Percentiles rank a stretch among this genome's conserved stretches.
Evolutionary conservation across 2,888 invertebrate species (phyloP).

Genomic region (Acleris sparsana): DNA sequence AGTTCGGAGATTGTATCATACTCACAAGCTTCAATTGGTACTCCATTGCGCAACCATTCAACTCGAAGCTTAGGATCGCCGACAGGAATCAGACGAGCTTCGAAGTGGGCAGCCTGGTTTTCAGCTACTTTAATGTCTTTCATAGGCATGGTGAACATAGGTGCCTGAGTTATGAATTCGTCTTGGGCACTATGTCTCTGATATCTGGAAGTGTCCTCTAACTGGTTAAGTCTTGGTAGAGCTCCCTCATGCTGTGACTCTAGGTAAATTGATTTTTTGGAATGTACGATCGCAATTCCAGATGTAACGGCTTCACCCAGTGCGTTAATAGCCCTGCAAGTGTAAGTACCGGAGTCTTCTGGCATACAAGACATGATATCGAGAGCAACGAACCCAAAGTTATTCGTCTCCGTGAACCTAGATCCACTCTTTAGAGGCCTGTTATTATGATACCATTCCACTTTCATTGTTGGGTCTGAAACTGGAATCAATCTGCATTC

Average conservation of each 20-base stretch:
- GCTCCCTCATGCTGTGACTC: slow-evolving; percentile 96
- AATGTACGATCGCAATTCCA: slow-evolving; percentile 92
- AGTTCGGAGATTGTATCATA: slow-evolving; percentile 39
- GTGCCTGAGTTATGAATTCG: slow-evolving; percentile 92
- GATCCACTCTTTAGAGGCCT: slow-evolving; percentile 95
- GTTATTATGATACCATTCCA: slow-evolving; percentile 98
- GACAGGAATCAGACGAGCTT: slow-evolving; percentile 96
- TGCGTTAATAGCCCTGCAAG: slow-evolving; percentile 95
- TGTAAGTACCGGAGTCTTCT: slow-evolving; percentile 98
- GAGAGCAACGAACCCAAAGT: slow-evolving; percentile 98
- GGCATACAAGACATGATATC: slow-evolving; percentile 98
- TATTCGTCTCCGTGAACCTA: slow-evolving; percentile 97
- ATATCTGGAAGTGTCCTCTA: slow-evolving; percentile 91
- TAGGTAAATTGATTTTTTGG: slow-evolving; percentile 92
- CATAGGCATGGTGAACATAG: slow-evolving; percentile 95
- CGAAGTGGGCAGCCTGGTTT: slow-evolving; percentile 96
- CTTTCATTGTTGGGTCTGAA: slow-evolving; percentile 95
- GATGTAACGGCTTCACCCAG: slow-evolving; percentile 97
- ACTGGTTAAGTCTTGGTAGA: slow-evolving; percentile 89
- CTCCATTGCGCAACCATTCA: slow-evolving; percentile 96
- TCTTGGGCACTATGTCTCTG: slow-evolving; percentile 90
- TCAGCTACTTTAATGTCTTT: slow-evolving; percentile 93
- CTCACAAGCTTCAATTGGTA: slow-evolving; percentile 94
- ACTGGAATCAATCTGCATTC: slow-evolving; percentile 97
- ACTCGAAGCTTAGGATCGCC: slow-evolving; percentile 96